Evolutionary conservation across 2,113 vertebrate genomes (phyloP).

Genomic region (Percopsis transmontana): DNA sequence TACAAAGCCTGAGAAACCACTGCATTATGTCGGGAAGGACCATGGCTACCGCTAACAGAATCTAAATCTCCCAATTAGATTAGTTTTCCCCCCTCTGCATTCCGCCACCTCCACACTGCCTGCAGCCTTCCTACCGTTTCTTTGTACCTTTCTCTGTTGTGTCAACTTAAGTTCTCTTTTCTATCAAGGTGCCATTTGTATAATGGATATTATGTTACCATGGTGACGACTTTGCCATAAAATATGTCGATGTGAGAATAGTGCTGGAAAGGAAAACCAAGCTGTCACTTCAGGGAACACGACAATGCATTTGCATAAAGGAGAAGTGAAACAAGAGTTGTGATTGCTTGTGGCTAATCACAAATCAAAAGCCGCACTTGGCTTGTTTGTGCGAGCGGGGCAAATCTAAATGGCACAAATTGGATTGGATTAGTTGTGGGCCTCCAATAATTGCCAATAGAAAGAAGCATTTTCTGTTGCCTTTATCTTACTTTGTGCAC

Average conservation of each 20-base stretch:
- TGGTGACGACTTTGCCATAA: constrained; percentile 52
- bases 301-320: constrained; percentile 5
- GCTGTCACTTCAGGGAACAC: constrained; percentile 9
- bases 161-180: constrained; percentile 44
- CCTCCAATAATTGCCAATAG: constrained; percentile 40
- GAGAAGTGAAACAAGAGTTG: neutral
- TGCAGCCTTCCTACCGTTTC: neutral
- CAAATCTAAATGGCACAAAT: constrained; percentile 47
- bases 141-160: constrained; percentile 17
- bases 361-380: constrained; percentile 37
- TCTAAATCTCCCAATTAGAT: too few species aligned
- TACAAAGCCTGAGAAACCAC: too few species aligned
- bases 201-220: constrained; percentile 50
- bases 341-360: constrained; percentile 35
- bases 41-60: too few species aligned
- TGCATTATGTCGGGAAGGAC: too few species aligned
- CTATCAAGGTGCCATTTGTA: constrained; percentile 48
- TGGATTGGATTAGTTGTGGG: constrained; percentile 42
- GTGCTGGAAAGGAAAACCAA: neutral
- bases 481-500: constrained; percentile 23
- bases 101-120: too few species aligned
- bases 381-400: constrained; percentile 34
- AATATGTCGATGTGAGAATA: neutral
- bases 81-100: too few species aligned
- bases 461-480: constrained; percentile 39